Evolutionary conservation across 1,140 invertebrate species (phyloP).

Genomic region (Philotrypesis tridentata): DNA sequence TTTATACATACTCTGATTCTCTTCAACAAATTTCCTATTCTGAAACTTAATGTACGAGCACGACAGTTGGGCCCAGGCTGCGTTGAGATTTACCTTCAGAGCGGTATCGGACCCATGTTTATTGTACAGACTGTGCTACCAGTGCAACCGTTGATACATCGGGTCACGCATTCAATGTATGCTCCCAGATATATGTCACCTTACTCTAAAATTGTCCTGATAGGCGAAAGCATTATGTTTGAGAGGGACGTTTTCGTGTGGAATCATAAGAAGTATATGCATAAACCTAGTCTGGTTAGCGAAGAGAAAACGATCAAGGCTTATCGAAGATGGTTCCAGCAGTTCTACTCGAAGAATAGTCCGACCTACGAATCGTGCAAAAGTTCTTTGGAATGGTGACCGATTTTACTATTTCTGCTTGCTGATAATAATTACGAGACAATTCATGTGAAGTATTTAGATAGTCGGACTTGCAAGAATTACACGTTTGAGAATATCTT

Average conservation of each 20-base stretch:
- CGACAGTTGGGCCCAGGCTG: slow-evolving; percentile 87
- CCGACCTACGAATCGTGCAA: slow-evolving; percentile 74
- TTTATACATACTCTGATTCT: slow-evolving; percentile 77
- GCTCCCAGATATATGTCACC: slow-evolving; percentile 76
- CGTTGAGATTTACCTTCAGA: slow-evolving; percentile 81
- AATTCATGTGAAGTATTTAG: no score
- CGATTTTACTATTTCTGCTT: neutral
- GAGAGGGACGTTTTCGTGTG: slow-evolving; percentile 90
- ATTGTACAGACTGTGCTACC: slow-evolving; percentile 89
- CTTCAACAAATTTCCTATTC: slow-evolving; percentile 73
- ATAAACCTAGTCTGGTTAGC: slow-evolving; percentile 82
- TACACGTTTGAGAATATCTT: no score
- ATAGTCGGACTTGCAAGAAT: no score
- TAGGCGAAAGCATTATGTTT: slow-evolving; percentile 86
- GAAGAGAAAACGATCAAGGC: slow-evolving; percentile 83
- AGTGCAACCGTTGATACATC: slow-evolving; percentile 84
- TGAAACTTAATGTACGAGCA: slow-evolving; percentile 76
- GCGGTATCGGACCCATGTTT: slow-evolving; percentile 77
- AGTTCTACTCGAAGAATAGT: slow-evolving; percentile 90
- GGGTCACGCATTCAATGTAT: slow-evolving; percentile 85
- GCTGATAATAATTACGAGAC: no score
- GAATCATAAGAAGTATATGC: slow-evolving; percentile 88
- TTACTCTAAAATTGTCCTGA: slow-evolving; percentile 80
- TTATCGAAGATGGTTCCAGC: slow-evolving; percentile 88
- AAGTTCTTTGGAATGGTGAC: slow-evolving; percentile 63